Conservation (phyloP, 53 echinoderm and acorn worm species). For the Patiria pectinifera region DNA sequence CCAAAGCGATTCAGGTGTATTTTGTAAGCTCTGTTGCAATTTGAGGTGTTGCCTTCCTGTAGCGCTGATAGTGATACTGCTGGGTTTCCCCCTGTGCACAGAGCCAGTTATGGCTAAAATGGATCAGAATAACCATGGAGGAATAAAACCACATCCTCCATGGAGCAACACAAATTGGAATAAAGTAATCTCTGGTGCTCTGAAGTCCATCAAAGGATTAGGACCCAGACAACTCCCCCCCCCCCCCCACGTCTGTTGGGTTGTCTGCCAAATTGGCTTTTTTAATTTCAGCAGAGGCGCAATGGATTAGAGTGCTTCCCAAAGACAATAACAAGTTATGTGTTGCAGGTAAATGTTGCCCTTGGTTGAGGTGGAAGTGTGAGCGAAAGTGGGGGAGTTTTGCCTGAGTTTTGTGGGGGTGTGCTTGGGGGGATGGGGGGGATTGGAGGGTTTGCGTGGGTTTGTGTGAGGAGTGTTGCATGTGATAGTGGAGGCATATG, state of each 20-base stretch:
- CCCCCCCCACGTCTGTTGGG: background rate
- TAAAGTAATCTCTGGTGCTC: background rate
- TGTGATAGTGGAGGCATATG: too few relatives aligned
- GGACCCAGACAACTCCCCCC: background rate
- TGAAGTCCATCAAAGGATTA: conserved; percentile 45
- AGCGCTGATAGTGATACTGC: background rate
- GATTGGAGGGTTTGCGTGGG: background rate
- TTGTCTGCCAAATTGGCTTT: background rate
- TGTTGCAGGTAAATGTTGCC: background rate
- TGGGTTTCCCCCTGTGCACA: background rate
- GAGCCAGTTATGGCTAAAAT: background rate
- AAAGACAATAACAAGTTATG: background rate
- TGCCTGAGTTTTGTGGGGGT: background rate
- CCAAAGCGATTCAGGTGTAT: background rate
- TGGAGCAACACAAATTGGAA: background rate
- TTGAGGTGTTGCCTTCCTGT: background rate
- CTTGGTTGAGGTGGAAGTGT: background rate
- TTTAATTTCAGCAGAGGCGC: background rate
- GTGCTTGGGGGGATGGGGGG: background rate
- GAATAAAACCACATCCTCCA: too few relatives aligned
- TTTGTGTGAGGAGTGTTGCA: background rate
- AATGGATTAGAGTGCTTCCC: background rate
- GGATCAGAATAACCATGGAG: conserved; percentile 19
- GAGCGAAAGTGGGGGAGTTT: background rate
- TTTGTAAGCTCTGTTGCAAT: background rate